Conservation (phyloP, 2,888 invertebrate genomes). For the Pammene aurita region DNA sequence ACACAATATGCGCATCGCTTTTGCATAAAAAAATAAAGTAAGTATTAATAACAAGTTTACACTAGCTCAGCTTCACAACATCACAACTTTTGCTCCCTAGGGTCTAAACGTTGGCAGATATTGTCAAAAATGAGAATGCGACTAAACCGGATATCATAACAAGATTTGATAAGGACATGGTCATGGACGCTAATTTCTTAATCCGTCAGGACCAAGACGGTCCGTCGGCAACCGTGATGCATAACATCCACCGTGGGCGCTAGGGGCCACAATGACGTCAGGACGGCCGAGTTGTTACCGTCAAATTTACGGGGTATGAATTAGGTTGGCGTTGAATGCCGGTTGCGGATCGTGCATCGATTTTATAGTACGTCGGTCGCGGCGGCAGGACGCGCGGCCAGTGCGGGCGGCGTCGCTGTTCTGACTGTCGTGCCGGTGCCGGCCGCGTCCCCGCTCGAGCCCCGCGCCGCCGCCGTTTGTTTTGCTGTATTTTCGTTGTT, state of each 20-base stretch:
- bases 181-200: conserved; percentile 52
- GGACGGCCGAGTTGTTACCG: conserved; percentile 58
- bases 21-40: conserved; percentile 2
- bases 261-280: conserved; percentile 62
- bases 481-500: conserved; percentile 84
- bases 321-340: conserved; percentile 64
- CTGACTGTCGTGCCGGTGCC: conserved; percentile 73
- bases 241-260: conserved; percentile 63
- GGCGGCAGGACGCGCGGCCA: conserved; percentile 72
- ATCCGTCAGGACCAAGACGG: conserved; percentile 53
- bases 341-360: conserved; percentile 81
- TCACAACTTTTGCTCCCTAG: conserved; percentile 27
- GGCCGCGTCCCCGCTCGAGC: conserved; percentile 59
- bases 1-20: conserved; percentile 13
- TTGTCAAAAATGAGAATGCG: conserved; percentile 26
- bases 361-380: conserved; percentile 77
- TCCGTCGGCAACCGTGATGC: conserved; percentile 56
- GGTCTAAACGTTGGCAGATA: not conserved
- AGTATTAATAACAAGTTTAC: conserved; percentile 23
- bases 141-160: conserved; percentile 33
- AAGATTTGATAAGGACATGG: conserved; percentile 31
- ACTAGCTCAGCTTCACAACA: conserved; percentile 31
- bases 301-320: conserved; percentile 64
- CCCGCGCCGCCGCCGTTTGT: conserved; percentile 78
- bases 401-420: conserved; percentile 76